These are phyloP conservation scores for Beris chalybata DNA, from an alignment of 2,888 invertebrate species.

Conservation along the genomic window DNA sequence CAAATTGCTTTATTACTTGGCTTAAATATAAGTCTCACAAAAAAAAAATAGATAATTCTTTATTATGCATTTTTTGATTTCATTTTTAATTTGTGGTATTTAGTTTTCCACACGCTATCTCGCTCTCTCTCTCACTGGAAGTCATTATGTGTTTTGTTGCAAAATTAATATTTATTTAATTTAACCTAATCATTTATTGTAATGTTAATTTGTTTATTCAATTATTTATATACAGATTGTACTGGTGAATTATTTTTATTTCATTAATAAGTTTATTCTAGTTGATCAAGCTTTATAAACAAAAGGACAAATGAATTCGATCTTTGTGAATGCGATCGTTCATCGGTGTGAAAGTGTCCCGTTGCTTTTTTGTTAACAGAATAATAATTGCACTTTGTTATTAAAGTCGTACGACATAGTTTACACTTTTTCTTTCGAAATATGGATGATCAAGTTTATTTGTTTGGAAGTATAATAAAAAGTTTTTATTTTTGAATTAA, in stretches of 20 bases:
- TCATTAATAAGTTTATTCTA: background rate
- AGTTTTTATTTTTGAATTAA: too few relatives aligned
- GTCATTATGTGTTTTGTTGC: constrained; percentile 33
- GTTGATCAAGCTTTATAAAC: too few relatives aligned
- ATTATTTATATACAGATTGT: constrained; percentile 24
- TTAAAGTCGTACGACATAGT: too few relatives aligned
- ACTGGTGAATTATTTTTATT: constrained; percentile 20
- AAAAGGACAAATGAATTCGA: too few relatives aligned
- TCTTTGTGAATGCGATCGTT: too few relatives aligned
- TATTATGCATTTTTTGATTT: background rate
- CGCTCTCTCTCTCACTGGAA: constrained; percentile 27
- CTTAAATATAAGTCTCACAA: background rate
- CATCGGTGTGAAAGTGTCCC: too few relatives aligned
- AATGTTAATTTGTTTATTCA: constrained; percentile 10
- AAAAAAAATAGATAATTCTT: background rate
- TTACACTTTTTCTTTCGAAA: too few relatives aligned
- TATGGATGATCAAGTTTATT: too few relatives aligned
- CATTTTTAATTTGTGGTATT: background rate
- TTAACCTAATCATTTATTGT: background rate
- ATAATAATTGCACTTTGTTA: too few relatives aligned
- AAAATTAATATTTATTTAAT: constrained; percentile 1
- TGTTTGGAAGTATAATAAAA: too few relatives aligned
- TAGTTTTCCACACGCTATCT: background rate
- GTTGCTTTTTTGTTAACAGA: too few relatives aligned
- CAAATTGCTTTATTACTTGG: too few relatives aligned